Conservation (phyloP, 2,888 invertebrate genomes). For the Diachrysia chrysitis region DNA sequence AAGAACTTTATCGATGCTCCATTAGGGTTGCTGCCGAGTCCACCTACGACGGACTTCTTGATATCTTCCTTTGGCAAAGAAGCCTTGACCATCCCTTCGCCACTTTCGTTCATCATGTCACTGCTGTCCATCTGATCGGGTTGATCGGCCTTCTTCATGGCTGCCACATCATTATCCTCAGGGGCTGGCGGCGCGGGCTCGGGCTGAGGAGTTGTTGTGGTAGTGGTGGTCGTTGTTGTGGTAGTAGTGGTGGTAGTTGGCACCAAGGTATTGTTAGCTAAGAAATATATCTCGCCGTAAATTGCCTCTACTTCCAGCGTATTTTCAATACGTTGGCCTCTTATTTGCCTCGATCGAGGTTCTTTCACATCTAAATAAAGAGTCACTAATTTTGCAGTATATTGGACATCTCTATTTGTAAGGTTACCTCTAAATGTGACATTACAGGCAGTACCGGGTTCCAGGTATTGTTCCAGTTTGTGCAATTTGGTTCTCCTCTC, state of each 20-base stretch:
- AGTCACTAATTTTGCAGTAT: constrained; percentile 92
- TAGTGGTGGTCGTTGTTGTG: constrained; percentile 90
- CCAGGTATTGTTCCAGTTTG: constrained; percentile 91
- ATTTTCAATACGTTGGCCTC: constrained; percentile 91
- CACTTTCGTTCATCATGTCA: constrained; percentile 75
- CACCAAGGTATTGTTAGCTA: constrained; percentile 93
- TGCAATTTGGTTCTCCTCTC: constrained; percentile 88
- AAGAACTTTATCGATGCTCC: constrained; percentile 66
- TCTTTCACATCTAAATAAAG: constrained; percentile 91
- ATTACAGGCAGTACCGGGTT: constrained; percentile 94
- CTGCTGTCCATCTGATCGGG: constrained; percentile 72
- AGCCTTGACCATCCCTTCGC: constrained; percentile 72
- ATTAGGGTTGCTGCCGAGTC: constrained; percentile 78
- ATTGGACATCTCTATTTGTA: constrained; percentile 93
- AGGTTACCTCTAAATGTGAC: constrained; percentile 93
- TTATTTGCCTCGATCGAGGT: constrained; percentile 89
- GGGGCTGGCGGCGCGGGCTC: constrained; percentile 87
- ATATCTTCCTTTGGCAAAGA: constrained; percentile 78
- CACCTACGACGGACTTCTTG: constrained; percentile 77
- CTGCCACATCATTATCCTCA: constrained; percentile 81
- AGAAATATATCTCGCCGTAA: constrained; percentile 93
- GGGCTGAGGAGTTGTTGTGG: constrained; percentile 84
- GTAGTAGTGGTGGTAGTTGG: constrained; percentile 93
- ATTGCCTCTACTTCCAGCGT: constrained; percentile 92
- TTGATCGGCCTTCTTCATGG: constrained; percentile 71